Conservation (phyloP, 2,888 invertebrate species). For the Panorpa germanica region DNA sequence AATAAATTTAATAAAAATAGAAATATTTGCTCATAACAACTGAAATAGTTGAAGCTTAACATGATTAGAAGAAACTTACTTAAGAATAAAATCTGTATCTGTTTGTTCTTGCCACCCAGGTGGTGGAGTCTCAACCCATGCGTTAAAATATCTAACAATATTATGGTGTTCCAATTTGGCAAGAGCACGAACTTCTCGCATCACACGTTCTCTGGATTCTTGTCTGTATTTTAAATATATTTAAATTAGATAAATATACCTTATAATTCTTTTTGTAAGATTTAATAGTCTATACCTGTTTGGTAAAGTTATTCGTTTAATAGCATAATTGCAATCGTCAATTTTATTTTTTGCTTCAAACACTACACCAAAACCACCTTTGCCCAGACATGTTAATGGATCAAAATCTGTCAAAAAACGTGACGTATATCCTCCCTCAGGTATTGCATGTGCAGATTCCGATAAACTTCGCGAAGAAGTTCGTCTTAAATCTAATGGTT, state of each 20-base stretch:
- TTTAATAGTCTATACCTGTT: constrained; percentile 36
- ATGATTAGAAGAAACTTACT: constrained; percentile 33
- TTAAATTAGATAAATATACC: too few species aligned
- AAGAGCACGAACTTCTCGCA: constrained; percentile 86
- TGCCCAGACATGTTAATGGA: constrained; percentile 59
- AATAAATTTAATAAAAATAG: too few species aligned
- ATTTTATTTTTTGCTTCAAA: constrained; percentile 88
- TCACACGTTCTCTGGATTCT: constrained; percentile 66
- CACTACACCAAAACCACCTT: constrained; percentile 92
- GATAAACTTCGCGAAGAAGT: constrained; percentile 18
- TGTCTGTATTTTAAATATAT: too few species aligned
- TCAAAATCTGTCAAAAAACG: constrained; percentile 77
- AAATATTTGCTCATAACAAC: not conserved
- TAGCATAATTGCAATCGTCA: constrained; percentile 86
- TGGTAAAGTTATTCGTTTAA: constrained; percentile 82
- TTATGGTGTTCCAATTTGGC: constrained; percentile 89
- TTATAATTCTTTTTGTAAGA: constrained; percentile 4
- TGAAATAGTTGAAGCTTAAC: constrained; percentile 7
- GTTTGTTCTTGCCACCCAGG: constrained; percentile 67
- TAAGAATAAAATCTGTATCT: too few species aligned
- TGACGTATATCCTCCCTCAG: constrained; percentile 23
- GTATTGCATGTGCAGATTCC: constrained; percentile 17
- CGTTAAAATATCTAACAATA: constrained; percentile 89
- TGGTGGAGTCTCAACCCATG: constrained; percentile 91
- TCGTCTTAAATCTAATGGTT: constrained; percentile 16